Evolutionary conservation across 2,113 vertebrate species (phyloP), one percentile per base, ranked within the genome.

Genomic region (Felis chaus): DNA sequence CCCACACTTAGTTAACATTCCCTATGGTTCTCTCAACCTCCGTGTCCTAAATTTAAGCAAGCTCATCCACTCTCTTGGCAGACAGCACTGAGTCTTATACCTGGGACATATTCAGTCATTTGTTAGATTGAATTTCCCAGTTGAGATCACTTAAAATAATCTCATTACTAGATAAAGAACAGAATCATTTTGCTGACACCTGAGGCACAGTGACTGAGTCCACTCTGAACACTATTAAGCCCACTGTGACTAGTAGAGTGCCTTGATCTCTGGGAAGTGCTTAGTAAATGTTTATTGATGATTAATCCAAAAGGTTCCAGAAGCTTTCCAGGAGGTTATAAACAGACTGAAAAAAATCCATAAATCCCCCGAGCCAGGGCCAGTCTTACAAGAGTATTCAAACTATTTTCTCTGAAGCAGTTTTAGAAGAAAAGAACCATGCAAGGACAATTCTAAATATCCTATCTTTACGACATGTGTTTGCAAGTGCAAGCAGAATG

Each of bases 231-330:
- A 76, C 39, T 53, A 48, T 84, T 97, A 98, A 97, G 87, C 88
- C 91, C 50, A 74, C 23, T 71, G 95, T 96, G 85, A 97, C 87
- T 94, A 84, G 83, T 25, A 89, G 87, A 97, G 61, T 81, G 92
- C 73, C 94, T 94, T 98, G 90, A 97, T 97, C 95, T 98, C 97
- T 94, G 93, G 91, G 66, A 97, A 97, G 91, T 94, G 48, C 78
- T 97, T 95, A 97, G 92, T 96, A 96, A 98, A 96, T 98, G 82
- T 89, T 97, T 97, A 98, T 92, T 97, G 97, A 97, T 98, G 92
- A 97, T 96, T 97, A 97, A 97, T 97, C 92, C 88, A 96, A 97
- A 98, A 97, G 81, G 92, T 94, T 97, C 91, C 73, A 80, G 78
- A 97, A 94, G 88, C 88, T 96, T 97, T 96, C 95, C 50, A 91